These are phyloP conservation scores for Lutraria lutraria DNA, from an alignment of 2,888 invertebrate species.

Conservation along the genomic window DNA sequence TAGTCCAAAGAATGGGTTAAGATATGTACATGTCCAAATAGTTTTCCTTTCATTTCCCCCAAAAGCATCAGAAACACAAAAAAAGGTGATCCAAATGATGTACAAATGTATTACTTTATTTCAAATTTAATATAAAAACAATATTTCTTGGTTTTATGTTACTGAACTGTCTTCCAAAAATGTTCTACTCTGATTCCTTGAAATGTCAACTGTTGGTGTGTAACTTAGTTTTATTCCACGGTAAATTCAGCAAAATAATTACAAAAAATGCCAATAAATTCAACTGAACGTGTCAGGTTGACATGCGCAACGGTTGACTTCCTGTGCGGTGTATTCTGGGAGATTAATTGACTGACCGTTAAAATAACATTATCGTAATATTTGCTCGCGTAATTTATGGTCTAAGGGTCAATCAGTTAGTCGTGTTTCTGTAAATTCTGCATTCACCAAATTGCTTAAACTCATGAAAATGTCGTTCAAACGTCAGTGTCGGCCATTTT, in stretches of 20 bases:
- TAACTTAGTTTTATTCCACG: not conserved
- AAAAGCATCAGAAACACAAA: too few species aligned
- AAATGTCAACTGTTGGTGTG: too few species aligned
- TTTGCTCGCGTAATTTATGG: constrained; percentile 45
- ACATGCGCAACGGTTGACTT: constrained; percentile 46
- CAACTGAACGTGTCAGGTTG: constrained; percentile 34
- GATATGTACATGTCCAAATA: too few species aligned
- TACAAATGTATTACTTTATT: too few species aligned
- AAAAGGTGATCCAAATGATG: too few species aligned
- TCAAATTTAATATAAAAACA: too few species aligned
- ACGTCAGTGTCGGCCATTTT: constrained; percentile 27
- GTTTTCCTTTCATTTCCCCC: too few species aligned
- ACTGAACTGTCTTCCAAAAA: too few species aligned
- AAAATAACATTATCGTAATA: constrained; percentile 55
- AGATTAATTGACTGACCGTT: constrained; percentile 59
- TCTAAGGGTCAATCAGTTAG: constrained; percentile 35
- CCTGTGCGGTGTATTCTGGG: constrained; percentile 6
- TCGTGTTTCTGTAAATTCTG: constrained; percentile 32
- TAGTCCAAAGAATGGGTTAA: too few species aligned
- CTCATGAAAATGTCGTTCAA: constrained; percentile 48
- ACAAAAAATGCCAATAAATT: not conserved
- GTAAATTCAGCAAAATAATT: not conserved
- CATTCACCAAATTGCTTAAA: not conserved
- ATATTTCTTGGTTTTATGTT: too few species aligned
- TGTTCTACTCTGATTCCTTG: too few species aligned